Base-by-base conservation (phyloP, 2,888 invertebrate genomes). In the Pheosia tremula region DNA sequence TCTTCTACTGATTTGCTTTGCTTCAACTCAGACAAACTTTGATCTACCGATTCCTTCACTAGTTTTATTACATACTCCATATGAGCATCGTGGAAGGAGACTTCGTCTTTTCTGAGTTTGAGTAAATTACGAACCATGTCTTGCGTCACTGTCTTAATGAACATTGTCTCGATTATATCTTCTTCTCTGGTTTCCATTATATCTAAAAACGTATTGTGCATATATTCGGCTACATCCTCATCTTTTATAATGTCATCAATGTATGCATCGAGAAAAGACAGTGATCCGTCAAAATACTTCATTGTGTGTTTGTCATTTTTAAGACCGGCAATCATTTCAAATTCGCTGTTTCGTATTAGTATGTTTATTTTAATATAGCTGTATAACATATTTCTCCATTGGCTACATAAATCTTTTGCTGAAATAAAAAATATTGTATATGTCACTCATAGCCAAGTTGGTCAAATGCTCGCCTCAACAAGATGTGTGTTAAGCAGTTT, bases 31-130 rank as follows among this genome's bases (percentile, higher is more conserved):
- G 36, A 52, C 47, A 60, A 52, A 52, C 45, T 41, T 9, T 39
- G 41, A 7, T 9, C 38, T n/a, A 61, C 47, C 11, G 39, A n/a
- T 38, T 10, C 45, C 24, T 47, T 57, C 3, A 54, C 41, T 45
- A 57, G 41, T 47, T 61, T 37, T 10, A 57, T 13, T 13, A 61
- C 10, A 45, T 36, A 54, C 10, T 57, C 45, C 24, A 57, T 10
- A 45, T 57, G 24, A 9, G 5, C 4, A 1, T 24, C 41, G 37
- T 57, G n/a, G 0, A 54, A 39, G 47, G 43, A 3, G 7, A n/a
- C 45, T 41, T 53, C 57, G 5, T 39, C n/a, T 1, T 37, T 54
- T 57, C 61, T 61, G n/a, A 37, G 3, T 5, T 37, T 39, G 43
- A 60, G 3, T 13, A 37, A n/a, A 5, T 41, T 7, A 36, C 57